Base-by-base conservation (phyloP, 2,797 vertebrate species). In the Hemibagrus guttatus region DNA sequence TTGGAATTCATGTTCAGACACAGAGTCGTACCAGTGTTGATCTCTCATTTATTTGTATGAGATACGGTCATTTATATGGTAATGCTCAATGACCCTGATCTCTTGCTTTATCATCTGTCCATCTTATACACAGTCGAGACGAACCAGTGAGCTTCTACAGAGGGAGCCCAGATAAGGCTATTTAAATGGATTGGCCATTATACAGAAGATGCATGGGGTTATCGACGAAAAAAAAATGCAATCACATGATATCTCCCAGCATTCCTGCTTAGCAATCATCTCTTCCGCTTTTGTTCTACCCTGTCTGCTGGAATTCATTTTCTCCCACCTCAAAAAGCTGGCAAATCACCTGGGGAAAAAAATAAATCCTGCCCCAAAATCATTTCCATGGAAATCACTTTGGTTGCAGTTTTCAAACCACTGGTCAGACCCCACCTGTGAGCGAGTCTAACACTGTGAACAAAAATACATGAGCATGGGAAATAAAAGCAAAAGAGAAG, bases 351-450 rank as follows among this genome's bases (percentile, higher is more conserved):
- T 89, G 93, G 90, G 89, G 91, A 4, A 52, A 35, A 75, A 66
- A 76, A 74, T 64, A 85, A 81, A 72, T 93, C 93, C 74, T 93
- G 93, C 93, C 93, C 94, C 92, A 92, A 93, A 93, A 94, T 92
- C 91, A 96, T 96, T 96, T 95, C 95, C 94, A 95, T 96, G 94
- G 94, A 95, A 96, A 95, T 95, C 93, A 93, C 92, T 89, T 92
- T 91, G 88, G 87, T 91, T 91, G 91, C 93, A 90, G 89, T 90
- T 84, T 91, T 92, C 89, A 90, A 90, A 85, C 90, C 85, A 89
- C 89, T 92, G 92, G 88, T 91, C 90, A 90, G 91, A 91, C 92
- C 91, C 90, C 90, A 93, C 93, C 68, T 54, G 76, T 74, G 88
- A 88, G 91, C 91, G 91, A 84, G 66, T 59, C 59, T 86, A 66